Conservation (phyloP, 2,888 invertebrate species). For the Atrina japonica region DNA sequence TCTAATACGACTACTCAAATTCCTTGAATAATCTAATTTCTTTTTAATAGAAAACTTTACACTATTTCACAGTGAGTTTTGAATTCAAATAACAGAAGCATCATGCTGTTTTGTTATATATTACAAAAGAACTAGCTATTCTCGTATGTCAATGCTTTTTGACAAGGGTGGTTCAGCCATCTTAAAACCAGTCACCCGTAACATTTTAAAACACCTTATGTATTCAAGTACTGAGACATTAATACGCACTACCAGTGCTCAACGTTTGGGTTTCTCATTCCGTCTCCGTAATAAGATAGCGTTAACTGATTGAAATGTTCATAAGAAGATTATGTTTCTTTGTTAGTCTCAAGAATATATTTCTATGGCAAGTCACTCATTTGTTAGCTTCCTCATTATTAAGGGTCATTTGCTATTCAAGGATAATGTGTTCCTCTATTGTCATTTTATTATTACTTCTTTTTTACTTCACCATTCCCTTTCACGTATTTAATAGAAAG, state of each 20-base stretch:
- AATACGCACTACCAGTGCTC: slow-evolving; percentile 12
- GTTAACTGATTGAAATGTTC: slow-evolving; percentile 32
- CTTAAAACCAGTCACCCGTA: slow-evolving; percentile 20
- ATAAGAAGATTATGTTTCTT: slow-evolving; percentile 43
- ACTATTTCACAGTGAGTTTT: slow-evolving; percentile 27
- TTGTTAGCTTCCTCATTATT: slow-evolving; percentile 43
- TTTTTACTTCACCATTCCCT: slow-evolving; percentile 44
- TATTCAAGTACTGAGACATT: slow-evolving; percentile 15
- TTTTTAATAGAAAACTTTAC: background rate
- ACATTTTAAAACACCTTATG: slow-evolving; percentile 26
- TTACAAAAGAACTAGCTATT: slow-evolving; percentile 9
- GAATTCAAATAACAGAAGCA: slow-evolving; percentile 23
- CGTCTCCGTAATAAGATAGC: slow-evolving; percentile 36
- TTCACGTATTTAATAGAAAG: slow-evolving; percentile 51
- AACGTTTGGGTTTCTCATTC: slow-evolving; percentile 27
- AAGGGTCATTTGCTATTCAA: slow-evolving; percentile 49
- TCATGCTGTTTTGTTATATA: slow-evolving; percentile 24
- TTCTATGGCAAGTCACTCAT: slow-evolving; percentile 34
- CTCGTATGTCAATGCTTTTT: slow-evolving; percentile 22
- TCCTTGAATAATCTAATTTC: no score
- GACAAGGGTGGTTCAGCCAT: slow-evolving; percentile 14
- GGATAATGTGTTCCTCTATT: slow-evolving; percentile 45
- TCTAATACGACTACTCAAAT: no score
- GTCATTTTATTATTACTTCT: slow-evolving; percentile 50
- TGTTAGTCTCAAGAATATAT: slow-evolving; percentile 27